Evolutionary conservation across 2,888 invertebrate species (phyloP).

Genomic region (Timandra comae): DNA sequence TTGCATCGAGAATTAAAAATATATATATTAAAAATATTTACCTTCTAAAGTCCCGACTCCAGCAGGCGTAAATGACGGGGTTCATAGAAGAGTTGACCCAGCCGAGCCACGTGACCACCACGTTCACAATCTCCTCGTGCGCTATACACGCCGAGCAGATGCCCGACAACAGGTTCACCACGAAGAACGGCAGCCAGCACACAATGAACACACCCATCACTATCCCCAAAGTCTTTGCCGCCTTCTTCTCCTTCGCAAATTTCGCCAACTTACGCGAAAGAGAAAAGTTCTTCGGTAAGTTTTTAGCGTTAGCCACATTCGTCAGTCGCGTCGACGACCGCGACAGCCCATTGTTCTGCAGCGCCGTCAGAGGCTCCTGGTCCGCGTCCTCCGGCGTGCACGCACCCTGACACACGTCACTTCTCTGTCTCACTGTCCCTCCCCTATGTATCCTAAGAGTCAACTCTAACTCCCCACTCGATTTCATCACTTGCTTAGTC

Average conservation of each 20-base stretch:
- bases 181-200: conserved; percentile 98
- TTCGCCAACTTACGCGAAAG: conserved; percentile 94
- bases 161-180: conserved; percentile 93
- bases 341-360: conserved; percentile 87
- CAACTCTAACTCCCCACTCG: conserved; percentile 89
- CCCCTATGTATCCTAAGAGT: conserved; percentile 96
- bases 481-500: conserved; percentile 91
- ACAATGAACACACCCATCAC: conserved; percentile 98
- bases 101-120: conserved; percentile 94
- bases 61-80: conserved; percentile 98
- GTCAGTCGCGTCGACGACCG: conserved; percentile 81
- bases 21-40: conserved; percentile 47
- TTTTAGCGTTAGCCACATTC: conserved; percentile 77
- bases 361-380: conserved; percentile 83
- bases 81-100: conserved; percentile 98
- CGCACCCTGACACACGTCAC: conserved; percentile 69
- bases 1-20: too few species aligned
- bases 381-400: conserved; percentile 83
- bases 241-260: conserved; percentile 98
- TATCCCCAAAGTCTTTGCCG: conserved; percentile 97
- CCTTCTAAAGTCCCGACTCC: conserved; percentile 97
- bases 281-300: conserved; percentile 92
- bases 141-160: conserved; percentile 92
- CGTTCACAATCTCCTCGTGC: conserved; percentile 90
- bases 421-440: conserved; percentile 82